Evolutionary conservation across 2,113 vertebrate genomes (phyloP).

Genomic region (Mobula birostris): DNA sequence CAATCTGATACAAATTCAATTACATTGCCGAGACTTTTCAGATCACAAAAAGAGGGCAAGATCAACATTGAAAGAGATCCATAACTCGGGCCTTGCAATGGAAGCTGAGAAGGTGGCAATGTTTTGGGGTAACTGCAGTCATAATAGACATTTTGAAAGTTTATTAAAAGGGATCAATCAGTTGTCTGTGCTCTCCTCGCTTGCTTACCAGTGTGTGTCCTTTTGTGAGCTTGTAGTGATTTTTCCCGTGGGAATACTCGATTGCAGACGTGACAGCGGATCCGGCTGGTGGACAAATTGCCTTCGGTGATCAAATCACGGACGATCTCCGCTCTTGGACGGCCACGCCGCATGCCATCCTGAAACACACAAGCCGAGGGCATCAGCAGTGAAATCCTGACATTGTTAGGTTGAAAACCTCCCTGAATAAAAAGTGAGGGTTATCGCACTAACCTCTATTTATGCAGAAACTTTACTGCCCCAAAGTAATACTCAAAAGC

Average conservation of each 20-base stretch:
- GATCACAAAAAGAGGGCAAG: background rate
- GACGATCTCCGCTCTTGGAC: conserved; percentile 24
- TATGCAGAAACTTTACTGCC: too few relatives aligned
- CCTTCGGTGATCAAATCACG: conserved; percentile 37
- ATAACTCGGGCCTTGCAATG: background rate
- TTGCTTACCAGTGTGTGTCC: conserved; percentile 37
- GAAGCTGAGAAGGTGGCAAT: background rate
- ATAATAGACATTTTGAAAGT: background rate
- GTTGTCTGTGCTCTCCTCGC: background rate
- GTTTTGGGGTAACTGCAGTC: background rate
- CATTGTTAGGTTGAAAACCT: background rate
- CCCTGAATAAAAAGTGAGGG: background rate
- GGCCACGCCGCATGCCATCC: conserved; percentile 36
- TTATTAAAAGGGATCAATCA: background rate
- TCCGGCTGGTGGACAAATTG: conserved; percentile 34
- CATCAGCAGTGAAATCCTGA: background rate
- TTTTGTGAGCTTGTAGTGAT: conserved; percentile 35
- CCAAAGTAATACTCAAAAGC: too few relatives aligned
- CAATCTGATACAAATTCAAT: background rate
- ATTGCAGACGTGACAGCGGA: conserved; percentile 38
- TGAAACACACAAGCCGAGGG: background rate
- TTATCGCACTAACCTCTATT: too few relatives aligned
- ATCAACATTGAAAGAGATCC: background rate
- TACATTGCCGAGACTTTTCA: background rate
- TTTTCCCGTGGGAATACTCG: conserved; percentile 38